Base-by-base conservation (phyloP, 1,140 invertebrate genomes). In the Calycopis cecrops region DNA sequence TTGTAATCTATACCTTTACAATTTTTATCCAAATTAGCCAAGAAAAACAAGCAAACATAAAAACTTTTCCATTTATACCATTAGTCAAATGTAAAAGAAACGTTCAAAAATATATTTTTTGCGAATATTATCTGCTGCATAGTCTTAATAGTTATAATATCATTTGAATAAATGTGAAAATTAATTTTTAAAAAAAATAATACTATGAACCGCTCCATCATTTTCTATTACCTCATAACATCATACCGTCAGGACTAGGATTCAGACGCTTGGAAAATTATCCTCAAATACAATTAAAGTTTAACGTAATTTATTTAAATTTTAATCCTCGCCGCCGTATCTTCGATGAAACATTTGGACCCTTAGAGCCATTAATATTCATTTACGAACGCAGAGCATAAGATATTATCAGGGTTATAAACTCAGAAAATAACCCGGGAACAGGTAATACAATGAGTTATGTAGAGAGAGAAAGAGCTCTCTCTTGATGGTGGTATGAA, bases 221-320 rank as follows among this genome's bases (percentile, higher is more conserved):
- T 53, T 52, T 50, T 60, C 47, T 35, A 50, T 62, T 57, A 55
- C 67, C 49, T 61, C 62, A 74, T 62, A 74, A 65, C 71, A 66
- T 48, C 62, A 70, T 65, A 72, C 62, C 67, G 59, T 65, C 50
- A 75, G 62, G 69, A 74, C 71, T 72, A 73, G 72, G 71, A 81
- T 79, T 76, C 80, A 79, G 79, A 69, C 76, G 73, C 76, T 75
- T 69, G 81, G 80, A 86, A 86, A 86, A 86, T 86, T 83, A 82
- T 83, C 62, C 68, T 73, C 68, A 77, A 86, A 86, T 79, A 82
- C 76, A 83, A 86, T 86, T 86, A 85, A 79, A 83, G 66, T 76
- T 73, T 80, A 80, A 85, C 71, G 73, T 70, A 77, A 86, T 83
- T 86, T 81, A 80, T 85, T 80, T 83, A 79, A 84, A 83, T 83